Conservation (phyloP, 2,113 vertebrate species). For the Stegastes partitus region DNA sequence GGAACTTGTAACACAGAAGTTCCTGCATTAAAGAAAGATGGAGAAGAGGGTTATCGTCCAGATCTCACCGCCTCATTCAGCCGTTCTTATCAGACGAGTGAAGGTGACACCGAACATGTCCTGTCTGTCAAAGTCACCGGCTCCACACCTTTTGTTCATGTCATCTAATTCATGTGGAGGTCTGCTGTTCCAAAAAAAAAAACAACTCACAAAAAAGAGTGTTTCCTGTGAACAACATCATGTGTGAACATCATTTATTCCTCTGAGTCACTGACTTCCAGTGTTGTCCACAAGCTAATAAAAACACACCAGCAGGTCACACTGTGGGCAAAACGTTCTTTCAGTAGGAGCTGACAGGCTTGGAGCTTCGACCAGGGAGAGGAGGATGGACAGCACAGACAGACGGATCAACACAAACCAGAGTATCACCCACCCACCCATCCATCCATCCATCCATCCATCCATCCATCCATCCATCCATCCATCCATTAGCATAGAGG, state of each 20-base stretch:
- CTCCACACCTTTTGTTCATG: not conserved
- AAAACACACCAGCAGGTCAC: not conserved
- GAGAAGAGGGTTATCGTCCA: not conserved
- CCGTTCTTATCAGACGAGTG: not conserved
- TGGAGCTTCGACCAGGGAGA: too few relatives aligned
- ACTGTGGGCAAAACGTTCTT: too few relatives aligned
- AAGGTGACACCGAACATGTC: not conserved
- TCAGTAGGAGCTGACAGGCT: not conserved
- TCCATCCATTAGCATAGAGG: not conserved
- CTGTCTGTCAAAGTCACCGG: not conserved
- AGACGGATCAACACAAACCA: not conserved
- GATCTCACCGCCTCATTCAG: not conserved
- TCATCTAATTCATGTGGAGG: not conserved
- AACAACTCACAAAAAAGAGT: too few relatives aligned
- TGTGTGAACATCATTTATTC: not conserved
- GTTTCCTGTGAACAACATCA: not conserved
- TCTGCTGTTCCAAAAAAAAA: not conserved
- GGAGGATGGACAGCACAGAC: not conserved
- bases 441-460: not conserved
- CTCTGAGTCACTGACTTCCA: not conserved
- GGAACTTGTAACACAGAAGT: conserved; percentile 91
- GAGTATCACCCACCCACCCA: not conserved
- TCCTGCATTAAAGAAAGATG: conserved; percentile 81
- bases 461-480: not conserved
- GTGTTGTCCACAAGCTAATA: not conserved